phyloP scores from a whole-genome alignment of 37 sponge, comb jelly and placozoan genomes.

The Spongilla lacustris region DNA sequence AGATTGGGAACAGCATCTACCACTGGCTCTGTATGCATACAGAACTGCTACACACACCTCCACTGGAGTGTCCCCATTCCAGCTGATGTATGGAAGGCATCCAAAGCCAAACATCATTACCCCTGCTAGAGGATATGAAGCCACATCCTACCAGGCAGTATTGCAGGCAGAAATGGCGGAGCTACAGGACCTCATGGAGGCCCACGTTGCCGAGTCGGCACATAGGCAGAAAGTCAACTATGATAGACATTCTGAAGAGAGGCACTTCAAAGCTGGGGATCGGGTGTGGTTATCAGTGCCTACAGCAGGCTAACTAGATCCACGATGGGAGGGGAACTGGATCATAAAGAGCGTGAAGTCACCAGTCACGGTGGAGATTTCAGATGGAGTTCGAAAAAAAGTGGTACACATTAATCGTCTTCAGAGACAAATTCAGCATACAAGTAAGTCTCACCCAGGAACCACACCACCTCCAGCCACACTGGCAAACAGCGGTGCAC shows the following conservation, averaged over 20 bases:
- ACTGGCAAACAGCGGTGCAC: no score
- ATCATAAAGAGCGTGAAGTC: slow-evolving; percentile 15
- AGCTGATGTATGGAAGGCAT: slow-evolving; percentile 58
- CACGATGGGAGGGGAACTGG: slow-evolving; percentile 70
- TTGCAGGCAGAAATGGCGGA: slow-evolving; percentile 24
- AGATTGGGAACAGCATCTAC: slow-evolving; percentile 69
- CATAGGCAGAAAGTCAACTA: slow-evolving; percentile 26
- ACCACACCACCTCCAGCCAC: no score
- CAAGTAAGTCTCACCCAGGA: no score
- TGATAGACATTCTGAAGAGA: slow-evolving; percentile 7
- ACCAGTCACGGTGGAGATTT: slow-evolving; percentile 21
- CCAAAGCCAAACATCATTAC: slow-evolving; percentile 5
- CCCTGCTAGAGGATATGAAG: slow-evolving; percentile 13
- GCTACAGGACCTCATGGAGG: slow-evolving; percentile 47
- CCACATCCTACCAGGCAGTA: slow-evolving; percentile 22
- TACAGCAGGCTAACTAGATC: slow-evolving; percentile 65
- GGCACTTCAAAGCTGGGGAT: slow-evolving; percentile 44
- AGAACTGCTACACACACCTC: slow-evolving; percentile 51
- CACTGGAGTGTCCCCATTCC: slow-evolving; percentile 48
- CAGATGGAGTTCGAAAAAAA: slow-evolving; percentile 28
- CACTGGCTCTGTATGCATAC: slow-evolving; percentile 56
- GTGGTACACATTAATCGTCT: slow-evolving; percentile 40
- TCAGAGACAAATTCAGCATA: no score
- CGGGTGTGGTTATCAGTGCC: slow-evolving; percentile 69
- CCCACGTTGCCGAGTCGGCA: slow-evolving; percentile 7